Base-by-base conservation (phyloP, 2,797 vertebrate genomes). In the Phalanger gymnotis region DNA sequence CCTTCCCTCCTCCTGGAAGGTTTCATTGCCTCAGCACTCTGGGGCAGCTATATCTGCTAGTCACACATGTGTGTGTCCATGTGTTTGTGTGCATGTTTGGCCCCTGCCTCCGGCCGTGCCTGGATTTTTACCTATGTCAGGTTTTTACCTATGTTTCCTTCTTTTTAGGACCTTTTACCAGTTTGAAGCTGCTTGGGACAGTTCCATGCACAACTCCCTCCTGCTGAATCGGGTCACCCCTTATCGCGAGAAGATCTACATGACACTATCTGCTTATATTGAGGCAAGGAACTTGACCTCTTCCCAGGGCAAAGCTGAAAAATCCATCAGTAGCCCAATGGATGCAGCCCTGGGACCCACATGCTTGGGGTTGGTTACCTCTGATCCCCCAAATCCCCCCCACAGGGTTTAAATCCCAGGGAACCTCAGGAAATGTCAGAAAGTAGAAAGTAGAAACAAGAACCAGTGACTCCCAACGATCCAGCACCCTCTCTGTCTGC, bases 161-260 rank as follows among this genome's bases (percentile, higher is more conserved):
- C 96, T 94, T 13, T 93, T 51, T 98, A 99, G 99, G 98, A 99
- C 99, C 34, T 99, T 99, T 98, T 99, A 99, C 98, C 99, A 99
- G 95, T 99, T 99, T 31, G 99, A 99, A 97, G 98, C 99, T 0
- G 99, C 99, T 28, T 99, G 99, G 99, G 99, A 99, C 94, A 99
- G 99, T 98, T 99, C 99, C 98, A 99, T 99, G 99, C 99, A 99
- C 99, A 99, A 99, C 98, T 99, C 99, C 0, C 98, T 99, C 95
- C 99, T 99, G 92, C 99, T 99, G 92, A 99, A 99, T 98, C 99
- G 99, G 30, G 99, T 99, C 97, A 99, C 99, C 87, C 99, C 99
- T 0, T 99, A 99, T 31, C 99, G 99, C 87, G 99, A 99, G 99
- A 99, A 99, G 98, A 99, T 99, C 99, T 99, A 99, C 98, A 99